Conservation (phyloP, 2,113 vertebrate genomes). For the Lepus europaeus region DNA sequence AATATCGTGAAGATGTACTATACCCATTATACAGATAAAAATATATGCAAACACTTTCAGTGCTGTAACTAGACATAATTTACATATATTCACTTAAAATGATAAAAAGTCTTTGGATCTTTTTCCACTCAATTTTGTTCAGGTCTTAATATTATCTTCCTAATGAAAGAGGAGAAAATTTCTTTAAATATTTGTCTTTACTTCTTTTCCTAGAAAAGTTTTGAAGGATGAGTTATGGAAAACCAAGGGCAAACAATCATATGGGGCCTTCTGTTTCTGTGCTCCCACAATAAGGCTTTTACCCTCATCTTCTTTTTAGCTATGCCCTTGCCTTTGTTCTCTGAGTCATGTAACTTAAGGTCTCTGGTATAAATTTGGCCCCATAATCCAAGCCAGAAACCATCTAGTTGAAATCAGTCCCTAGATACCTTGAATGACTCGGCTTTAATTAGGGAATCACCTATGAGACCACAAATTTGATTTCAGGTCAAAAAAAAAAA, state of each 20-base stretch:
- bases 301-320: constrained; percentile 57
- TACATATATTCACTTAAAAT: constrained; percentile 16
- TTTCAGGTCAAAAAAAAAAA: constrained; percentile 8
- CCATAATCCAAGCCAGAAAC: constrained; percentile 62
- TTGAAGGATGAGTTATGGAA: constrained; percentile 30
- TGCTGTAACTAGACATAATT: not conserved
- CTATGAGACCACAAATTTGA: constrained; percentile 61
- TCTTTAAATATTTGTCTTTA: constrained; percentile 35
- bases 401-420: constrained; percentile 71
- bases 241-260: not conserved
- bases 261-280: not conserved
- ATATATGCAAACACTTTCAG: not conserved
- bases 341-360: constrained; percentile 60
- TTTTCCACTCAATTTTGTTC: not conserved
- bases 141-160: constrained; percentile 42
- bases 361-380: constrained; percentile 72
- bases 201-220: constrained; percentile 41
- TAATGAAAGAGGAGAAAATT: constrained; percentile 20
- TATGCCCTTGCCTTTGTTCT: constrained; percentile 63
- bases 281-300: not conserved
- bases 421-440: constrained; percentile 67
- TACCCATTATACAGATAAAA: constrained; percentile 7
- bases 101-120: constrained; percentile 26
- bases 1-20: not conserved
- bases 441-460: constrained; percentile 61